A percentile compares a stretch with the other conserved stretches of the same genome.
These are phyloP conservation scores for Chiloscyllium punctatum DNA, from an alignment of 2,797 vertebrate genomes.

Conservation along the genomic window DNA sequence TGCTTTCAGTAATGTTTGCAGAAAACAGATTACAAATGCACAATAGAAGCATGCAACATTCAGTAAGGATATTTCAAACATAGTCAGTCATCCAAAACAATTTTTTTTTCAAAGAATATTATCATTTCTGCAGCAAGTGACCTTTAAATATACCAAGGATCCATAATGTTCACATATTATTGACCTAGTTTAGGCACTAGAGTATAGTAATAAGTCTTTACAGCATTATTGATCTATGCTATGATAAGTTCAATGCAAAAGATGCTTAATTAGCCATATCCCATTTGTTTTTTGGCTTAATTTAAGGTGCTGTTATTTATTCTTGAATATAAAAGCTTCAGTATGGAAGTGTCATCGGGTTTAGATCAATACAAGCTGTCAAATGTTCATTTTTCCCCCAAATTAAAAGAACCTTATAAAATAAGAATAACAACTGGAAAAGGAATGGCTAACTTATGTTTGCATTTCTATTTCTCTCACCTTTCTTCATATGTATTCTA, in stretches of 20 bases:
- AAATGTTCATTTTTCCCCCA: not conserved
- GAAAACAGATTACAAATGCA: not conserved
- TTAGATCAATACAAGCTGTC: not conserved
- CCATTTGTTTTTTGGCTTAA: not conserved
- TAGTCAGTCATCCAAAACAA: not conserved
- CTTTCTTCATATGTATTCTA: not conserved
- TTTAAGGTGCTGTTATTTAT: not conserved
- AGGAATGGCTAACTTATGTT: not conserved
- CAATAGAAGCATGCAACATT: not conserved
- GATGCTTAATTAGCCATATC: not conserved
- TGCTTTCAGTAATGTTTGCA: not conserved
- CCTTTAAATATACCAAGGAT: not conserved
- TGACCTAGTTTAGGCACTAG: constrained; percentile 12
- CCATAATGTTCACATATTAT: not conserved
- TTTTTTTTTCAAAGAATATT: not conserved
- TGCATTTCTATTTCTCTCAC: not conserved
- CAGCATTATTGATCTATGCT: not conserved
- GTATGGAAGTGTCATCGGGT: not conserved
- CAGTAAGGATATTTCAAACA: not conserved
- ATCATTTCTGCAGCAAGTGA: not conserved
- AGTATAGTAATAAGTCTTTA: not conserved
- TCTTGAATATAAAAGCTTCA: not conserved
- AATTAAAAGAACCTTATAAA: not conserved
- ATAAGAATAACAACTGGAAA: not conserved
- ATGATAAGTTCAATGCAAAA: not conserved